phyloP scores from a whole-genome alignment of 2,888 invertebrate genomes.

The Sinohyriopsis cumingii region DNA sequence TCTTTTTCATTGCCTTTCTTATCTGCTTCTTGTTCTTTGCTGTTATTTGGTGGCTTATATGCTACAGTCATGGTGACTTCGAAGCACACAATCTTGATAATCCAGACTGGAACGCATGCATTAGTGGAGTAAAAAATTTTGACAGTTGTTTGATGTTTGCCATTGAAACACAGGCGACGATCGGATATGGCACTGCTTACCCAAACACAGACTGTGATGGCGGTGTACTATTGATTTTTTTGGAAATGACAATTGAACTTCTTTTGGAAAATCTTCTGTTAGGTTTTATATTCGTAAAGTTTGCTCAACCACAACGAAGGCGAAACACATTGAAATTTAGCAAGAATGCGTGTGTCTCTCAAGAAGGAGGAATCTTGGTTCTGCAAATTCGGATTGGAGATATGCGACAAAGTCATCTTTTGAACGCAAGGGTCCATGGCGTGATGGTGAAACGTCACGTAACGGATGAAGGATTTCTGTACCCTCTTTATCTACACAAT shows the following conservation, averaged over 20 bases:
- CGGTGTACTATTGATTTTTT: conserved; percentile 89
- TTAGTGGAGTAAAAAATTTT: conserved; percentile 85
- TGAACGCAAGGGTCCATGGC: conserved; percentile 78
- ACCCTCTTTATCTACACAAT: conserved; percentile 85
- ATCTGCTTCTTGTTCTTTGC: conserved; percentile 91
- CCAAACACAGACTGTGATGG: conserved; percentile 94
- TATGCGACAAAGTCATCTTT: conserved; percentile 65
- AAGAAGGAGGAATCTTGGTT: conserved; percentile 67
- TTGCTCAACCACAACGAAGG: conserved; percentile 95
- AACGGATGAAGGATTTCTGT: conserved; percentile 52
- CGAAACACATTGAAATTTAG: conserved; percentile 92
- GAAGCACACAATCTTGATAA: conserved; percentile 45
- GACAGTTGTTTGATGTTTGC: conserved; percentile 95
- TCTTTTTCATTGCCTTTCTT: conserved; percentile 89
- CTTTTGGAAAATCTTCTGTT: conserved; percentile 81
- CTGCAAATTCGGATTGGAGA: conserved; percentile 70
- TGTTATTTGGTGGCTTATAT: conserved; percentile 70
- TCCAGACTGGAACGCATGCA: conserved; percentile 69
- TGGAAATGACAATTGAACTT: conserved; percentile 93
- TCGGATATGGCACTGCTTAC: conserved; percentile 89
- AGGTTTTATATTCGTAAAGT: conserved; percentile 90
- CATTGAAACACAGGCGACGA: conserved; percentile 97
- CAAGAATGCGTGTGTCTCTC: conserved; percentile 88
- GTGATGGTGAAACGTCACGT: conserved; percentile 52
- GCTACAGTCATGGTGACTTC: conserved; percentile 70